These are phyloP conservation scores for Saguinus midas DNA, from an alignment of 2,113 vertebrate genomes.

Conservation along the genomic window DNA sequence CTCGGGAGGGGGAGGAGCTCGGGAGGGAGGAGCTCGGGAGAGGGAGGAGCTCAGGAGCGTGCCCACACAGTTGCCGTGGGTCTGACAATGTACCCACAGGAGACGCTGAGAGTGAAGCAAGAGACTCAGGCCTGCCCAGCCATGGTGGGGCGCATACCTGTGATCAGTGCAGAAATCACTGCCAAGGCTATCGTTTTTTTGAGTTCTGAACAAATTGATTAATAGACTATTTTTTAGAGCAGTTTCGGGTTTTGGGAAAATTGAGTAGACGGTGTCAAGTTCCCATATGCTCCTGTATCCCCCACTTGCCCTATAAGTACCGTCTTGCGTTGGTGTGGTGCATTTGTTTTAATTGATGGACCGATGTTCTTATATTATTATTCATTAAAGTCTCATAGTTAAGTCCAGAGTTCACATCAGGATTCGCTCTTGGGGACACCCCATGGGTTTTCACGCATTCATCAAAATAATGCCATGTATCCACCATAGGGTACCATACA, in stretches of 20 bases:
- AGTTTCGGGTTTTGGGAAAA: neutral
- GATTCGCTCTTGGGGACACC: neutral
- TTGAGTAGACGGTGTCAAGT: neutral
- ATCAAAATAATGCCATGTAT: neutral
- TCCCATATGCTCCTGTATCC: rapidly evolving
- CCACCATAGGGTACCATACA: too few species aligned
- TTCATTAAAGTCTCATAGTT: neutral
- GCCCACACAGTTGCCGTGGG: neutral
- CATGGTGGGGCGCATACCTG: neutral
- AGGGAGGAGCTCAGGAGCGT: neutral
- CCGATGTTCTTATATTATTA: neutral
- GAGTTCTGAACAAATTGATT: neutral
- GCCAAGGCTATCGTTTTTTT: neutral
- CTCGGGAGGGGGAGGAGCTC: neutral
- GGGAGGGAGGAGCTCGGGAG: neutral
- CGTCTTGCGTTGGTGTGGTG: too few species aligned
- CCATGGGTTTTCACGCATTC: neutral
- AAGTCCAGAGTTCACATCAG: neutral
- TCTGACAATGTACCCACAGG: neutral
- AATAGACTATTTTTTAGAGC: neutral
- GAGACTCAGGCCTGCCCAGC: neutral
- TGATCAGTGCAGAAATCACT: neutral
- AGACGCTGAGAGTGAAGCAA: neutral
- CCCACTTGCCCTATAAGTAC: neutral
- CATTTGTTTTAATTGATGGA: neutral